Conservation (phyloP, 2,113 vertebrate species). For the Grammomys surdaster region DNA sequence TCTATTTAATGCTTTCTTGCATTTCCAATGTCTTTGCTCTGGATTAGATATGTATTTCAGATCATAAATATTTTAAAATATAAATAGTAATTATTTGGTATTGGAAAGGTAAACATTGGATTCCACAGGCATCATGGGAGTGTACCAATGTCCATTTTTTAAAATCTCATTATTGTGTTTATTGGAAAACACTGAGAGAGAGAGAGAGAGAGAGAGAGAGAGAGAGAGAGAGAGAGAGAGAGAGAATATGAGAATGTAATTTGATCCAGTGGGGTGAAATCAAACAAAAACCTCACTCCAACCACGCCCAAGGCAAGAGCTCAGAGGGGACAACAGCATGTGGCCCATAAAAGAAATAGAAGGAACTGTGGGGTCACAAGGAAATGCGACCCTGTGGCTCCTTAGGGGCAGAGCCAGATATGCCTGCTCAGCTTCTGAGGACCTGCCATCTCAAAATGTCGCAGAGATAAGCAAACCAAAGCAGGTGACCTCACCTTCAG, state of each 20-base stretch:
- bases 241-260: not conserved
- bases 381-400: not conserved
- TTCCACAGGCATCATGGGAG: not conserved
- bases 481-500: not conserved
- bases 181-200: not conserved
- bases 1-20: not conserved
- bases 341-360: not conserved
- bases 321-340: too few species aligned
- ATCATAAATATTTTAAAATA: slow-evolving; percentile 29
- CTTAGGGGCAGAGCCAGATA: not conserved
- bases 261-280: not conserved
- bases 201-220: too few species aligned
- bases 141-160: not conserved
- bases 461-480: not conserved
- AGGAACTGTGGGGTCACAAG: not conserved
- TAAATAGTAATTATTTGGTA: not conserved
- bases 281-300: not conserved
- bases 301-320: too few species aligned
- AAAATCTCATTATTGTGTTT: not conserved
- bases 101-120: not conserved
- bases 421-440: not conserved
- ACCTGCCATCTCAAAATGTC: not conserved
- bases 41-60: not conserved
- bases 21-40: not conserved
- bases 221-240: too few species aligned